A percentile compares a stretch with the other conserved stretches of the same genome.
Conservation (phyloP, 2,888 invertebrate genomes). For the Prenolepis imparis region DNA sequence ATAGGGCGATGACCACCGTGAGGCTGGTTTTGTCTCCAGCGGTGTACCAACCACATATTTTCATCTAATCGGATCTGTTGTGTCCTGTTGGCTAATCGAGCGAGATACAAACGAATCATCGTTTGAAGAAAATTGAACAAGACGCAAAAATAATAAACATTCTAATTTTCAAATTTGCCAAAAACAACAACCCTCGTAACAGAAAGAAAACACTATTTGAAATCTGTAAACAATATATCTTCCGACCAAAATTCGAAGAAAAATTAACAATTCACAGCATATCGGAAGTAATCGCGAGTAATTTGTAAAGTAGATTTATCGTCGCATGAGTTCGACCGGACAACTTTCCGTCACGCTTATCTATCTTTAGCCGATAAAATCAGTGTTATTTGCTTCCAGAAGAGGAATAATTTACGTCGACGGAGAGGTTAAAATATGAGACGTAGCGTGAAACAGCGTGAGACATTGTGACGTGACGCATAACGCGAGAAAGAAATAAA, state of each 20-base stretch:
- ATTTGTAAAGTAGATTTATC: not conserved
- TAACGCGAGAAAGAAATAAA: conserved; percentile 14
- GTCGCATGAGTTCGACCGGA: not conserved
- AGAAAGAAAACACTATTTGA: not conserved
- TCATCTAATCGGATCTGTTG: conserved; percentile 81
- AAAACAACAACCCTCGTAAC: not conserved
- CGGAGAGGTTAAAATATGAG: not conserved
- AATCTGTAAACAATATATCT: not conserved
- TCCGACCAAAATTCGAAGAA: not conserved
- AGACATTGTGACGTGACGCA: conserved; percentile 41
- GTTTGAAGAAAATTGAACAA: conserved; percentile 42
- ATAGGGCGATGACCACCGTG: conserved; percentile 58
- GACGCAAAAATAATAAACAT: not conserved
- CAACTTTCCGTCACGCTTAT: not conserved
- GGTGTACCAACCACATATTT: conserved; percentile 71
- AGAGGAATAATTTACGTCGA: not conserved
- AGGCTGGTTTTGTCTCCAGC: conserved; percentile 67
- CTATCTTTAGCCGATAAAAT: not conserved
- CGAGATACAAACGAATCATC: conserved; percentile 26
- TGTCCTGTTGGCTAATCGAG: conserved; percentile 77
- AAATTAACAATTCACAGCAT: not conserved
- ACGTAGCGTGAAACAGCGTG: conserved; percentile 44
- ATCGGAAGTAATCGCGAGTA: not conserved
- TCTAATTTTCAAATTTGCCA: not conserved
- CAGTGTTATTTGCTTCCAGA: not conserved